A percentile compares a stretch with the other conserved stretches of the same genome.
Conservation (phyloP, 2,797 vertebrate species). For the Nannoperca australis region DNA sequence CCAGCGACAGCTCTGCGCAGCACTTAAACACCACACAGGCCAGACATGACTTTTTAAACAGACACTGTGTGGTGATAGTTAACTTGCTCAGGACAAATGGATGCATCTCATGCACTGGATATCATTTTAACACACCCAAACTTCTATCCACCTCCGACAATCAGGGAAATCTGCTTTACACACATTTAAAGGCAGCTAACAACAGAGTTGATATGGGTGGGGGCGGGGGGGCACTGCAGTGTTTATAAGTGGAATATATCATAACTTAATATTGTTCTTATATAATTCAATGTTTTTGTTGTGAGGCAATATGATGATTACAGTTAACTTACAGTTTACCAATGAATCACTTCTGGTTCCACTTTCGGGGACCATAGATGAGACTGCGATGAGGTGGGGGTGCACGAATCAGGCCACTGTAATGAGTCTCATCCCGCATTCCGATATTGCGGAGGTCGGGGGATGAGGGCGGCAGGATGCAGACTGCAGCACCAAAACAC, state of each 20-base stretch:
- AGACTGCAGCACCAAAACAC: conserved; percentile 75
- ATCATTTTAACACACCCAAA: not conserved
- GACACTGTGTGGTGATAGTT: not conserved
- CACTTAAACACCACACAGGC: not conserved
- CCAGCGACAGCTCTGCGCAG: conserved; percentile 51
- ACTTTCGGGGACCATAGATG: not conserved
- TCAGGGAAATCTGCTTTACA: not conserved
- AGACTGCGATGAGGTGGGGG: not conserved
- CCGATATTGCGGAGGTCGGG: conserved; percentile 74
- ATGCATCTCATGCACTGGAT: not conserved
- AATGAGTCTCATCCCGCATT: conserved; percentile 72
- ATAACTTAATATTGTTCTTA: not conserved
- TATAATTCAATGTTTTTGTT: not conserved
- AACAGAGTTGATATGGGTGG: not conserved
- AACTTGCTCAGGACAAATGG: not conserved
- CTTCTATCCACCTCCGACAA: not conserved
- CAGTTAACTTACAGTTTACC: not conserved
- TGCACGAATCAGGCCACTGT: conserved; percentile 11
- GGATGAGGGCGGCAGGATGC: conserved; percentile 41
- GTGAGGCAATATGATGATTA: not conserved
- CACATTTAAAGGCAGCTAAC: not conserved
- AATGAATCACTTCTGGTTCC: not conserved
- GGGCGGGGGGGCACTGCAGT: not conserved
- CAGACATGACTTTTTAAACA: not conserved
- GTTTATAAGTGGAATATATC: not conserved